phyloP scores from a whole-genome alignment of 2,888 invertebrate species.

The Lycaena phlaeas region DNA sequence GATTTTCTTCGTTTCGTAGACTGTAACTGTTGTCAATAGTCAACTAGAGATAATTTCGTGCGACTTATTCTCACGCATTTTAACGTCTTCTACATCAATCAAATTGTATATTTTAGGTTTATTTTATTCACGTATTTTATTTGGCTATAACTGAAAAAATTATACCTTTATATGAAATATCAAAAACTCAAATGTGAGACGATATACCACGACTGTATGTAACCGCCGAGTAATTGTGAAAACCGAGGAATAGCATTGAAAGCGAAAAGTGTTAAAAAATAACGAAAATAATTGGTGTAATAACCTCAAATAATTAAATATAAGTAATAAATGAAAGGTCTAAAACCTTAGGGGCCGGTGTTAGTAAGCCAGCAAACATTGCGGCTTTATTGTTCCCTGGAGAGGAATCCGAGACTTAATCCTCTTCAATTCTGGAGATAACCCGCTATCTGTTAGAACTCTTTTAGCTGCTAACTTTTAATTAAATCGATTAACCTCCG shows the following conservation, averaged over 20 bases:
- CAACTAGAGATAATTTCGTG: no score
- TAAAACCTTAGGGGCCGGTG: not conserved
- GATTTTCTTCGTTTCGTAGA: not conserved
- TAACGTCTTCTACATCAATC: no score
- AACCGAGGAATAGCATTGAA: no score
- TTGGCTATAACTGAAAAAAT: no score
- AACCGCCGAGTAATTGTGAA: no score
- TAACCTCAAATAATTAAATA: not conserved
- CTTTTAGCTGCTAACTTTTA: not conserved
- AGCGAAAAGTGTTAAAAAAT: no score
- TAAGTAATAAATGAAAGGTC: not conserved
- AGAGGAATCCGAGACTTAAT: slow-evolving; percentile 1
- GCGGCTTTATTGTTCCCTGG: not conserved
- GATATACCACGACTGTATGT: no score
- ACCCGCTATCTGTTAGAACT: not conserved
- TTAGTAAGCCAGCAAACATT: not conserved
- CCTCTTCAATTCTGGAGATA: not conserved
- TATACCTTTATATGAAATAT: no score
- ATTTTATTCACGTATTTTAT: not conserved
- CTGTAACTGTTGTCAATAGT: not conserved
- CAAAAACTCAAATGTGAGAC: no score
- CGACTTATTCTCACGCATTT: no score
- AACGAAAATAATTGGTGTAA: not conserved
- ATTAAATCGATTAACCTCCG: slow-evolving; percentile 2
- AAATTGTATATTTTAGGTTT: no score